Conservation (phyloP, 2,797 vertebrate genomes). For the Nyctibius grandis region DNA sequence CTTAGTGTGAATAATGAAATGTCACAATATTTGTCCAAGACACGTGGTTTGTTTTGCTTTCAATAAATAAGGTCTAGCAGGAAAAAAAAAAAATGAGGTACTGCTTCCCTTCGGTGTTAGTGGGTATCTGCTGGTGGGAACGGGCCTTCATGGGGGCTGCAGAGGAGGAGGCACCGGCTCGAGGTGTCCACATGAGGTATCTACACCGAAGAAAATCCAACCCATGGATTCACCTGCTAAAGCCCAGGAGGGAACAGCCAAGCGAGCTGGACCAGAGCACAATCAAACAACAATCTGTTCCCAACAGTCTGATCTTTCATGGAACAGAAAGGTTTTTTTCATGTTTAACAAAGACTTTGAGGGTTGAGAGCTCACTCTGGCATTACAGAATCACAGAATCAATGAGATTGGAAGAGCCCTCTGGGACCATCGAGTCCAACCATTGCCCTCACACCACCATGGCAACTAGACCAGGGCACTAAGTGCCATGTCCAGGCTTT, state of each 20-base stretch:
- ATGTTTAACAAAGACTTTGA: not conserved
- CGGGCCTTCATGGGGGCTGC: fast-evolving
- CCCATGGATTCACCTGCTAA: fast-evolving
- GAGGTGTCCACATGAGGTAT: fast-evolving
- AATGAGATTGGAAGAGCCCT: too few relatives aligned
- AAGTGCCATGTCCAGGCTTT: too few relatives aligned
- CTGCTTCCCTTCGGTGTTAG: not conserved
- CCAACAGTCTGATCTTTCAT: too few relatives aligned
- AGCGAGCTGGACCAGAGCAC: not conserved
- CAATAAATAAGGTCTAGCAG: not conserved
- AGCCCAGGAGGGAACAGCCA: not conserved
- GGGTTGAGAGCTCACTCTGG: not conserved
- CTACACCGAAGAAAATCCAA: not conserved
- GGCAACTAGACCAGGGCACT: too few relatives aligned
- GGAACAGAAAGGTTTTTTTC: not conserved
- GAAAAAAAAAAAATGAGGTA: not conserved
- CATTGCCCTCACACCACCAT: too few relatives aligned
- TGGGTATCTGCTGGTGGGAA: not conserved
- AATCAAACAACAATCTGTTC: not conserved
- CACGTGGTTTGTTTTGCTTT: not conserved
- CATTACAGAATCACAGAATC: too few relatives aligned
- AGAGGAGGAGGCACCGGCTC: fast-evolving
- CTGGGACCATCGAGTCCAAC: too few relatives aligned
- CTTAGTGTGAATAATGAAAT: not conserved
- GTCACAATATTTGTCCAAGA: conserved; percentile 2